Conservation (phyloP, 2,888 invertebrate species). For the Anorthoa munda region DNA sequence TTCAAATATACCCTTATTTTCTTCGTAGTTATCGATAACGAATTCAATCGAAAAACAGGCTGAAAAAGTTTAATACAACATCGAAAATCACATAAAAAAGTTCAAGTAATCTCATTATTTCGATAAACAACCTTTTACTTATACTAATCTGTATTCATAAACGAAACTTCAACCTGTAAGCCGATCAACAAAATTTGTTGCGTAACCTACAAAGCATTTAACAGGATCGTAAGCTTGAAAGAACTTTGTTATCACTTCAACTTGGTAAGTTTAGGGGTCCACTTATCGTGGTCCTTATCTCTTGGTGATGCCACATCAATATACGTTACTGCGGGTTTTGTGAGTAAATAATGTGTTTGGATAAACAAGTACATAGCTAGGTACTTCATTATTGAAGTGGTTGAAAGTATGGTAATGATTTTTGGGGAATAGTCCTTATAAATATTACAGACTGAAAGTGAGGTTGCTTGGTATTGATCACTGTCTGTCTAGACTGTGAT, state of each 20-base stretch:
- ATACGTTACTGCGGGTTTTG: slow-evolving; percentile 29
- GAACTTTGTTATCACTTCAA: slow-evolving; percentile 68
- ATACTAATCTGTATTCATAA: slow-evolving; percentile 41
- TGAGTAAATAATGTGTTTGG: slow-evolving; percentile 32
- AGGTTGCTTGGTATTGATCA: not conserved
- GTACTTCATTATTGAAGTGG: not conserved
- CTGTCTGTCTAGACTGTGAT: too few relatives aligned
- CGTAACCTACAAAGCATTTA: slow-evolving; percentile 56
- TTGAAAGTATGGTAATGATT: not conserved
- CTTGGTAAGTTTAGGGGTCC: slow-evolving; percentile 64
- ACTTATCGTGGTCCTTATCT: slow-evolving; percentile 67
- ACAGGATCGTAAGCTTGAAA: slow-evolving; percentile 65
- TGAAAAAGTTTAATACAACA: not conserved
- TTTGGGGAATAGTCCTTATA: not conserved
- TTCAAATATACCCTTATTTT: not conserved
- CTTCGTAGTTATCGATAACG: not conserved
- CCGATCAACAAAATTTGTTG: slow-evolving; percentile 64
- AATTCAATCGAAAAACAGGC: not conserved
- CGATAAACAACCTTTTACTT: slow-evolving; percentile 13
- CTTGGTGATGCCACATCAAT: slow-evolving; percentile 53
- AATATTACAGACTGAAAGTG: not conserved
- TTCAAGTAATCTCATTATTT: slow-evolving; percentile 14
- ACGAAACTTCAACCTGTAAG: slow-evolving; percentile 36
- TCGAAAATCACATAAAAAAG: not conserved
- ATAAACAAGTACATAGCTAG: not conserved